Conservation (phyloP, 2,888 invertebrate genomes). For the Liposcelis brunnea region DNA sequence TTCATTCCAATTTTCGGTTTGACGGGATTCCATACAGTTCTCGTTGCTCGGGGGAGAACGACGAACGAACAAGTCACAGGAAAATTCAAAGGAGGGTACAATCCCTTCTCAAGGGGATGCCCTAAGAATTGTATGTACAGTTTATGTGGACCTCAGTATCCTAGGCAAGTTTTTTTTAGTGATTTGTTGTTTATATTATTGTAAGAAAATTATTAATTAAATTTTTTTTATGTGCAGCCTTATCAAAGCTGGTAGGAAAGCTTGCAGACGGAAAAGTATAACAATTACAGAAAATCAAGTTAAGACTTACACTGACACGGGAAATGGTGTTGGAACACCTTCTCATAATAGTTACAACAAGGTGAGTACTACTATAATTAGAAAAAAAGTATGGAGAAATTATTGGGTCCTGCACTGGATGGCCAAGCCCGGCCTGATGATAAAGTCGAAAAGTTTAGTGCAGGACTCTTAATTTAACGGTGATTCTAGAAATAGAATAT, state of each 20-base stretch:
- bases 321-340: slow-evolving; percentile 64
- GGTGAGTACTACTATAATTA: slow-evolving; percentile 44
- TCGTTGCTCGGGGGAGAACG: slow-evolving; percentile 90
- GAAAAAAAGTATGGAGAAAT: too few species aligned
- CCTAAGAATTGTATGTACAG: slow-evolving; percentile 89
- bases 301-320: slow-evolving; percentile 83
- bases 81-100: slow-evolving; percentile 96
- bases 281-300: slow-evolving; percentile 66
- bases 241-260: slow-evolving; percentile 48
- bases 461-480: too few species aligned
- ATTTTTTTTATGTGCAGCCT: slow-evolving; percentile 30
- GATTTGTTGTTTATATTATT: slow-evolving; percentile 9
- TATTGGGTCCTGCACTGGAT: too few species aligned
- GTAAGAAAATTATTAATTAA: slow-evolving; percentile 6
- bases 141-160: slow-evolving; percentile 93
- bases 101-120: slow-evolving; percentile 94
- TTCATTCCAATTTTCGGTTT: slow-evolving; percentile 95
- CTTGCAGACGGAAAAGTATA: slow-evolving; percentile 37
- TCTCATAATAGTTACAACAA: slow-evolving; percentile 81
- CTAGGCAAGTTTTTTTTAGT: slow-evolving; percentile 47
- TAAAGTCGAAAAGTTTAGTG: too few species aligned
- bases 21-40: slow-evolving; percentile 93
- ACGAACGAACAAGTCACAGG: slow-evolving; percentile 99
- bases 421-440: too few species aligned
- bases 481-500: too few species aligned